These are phyloP conservation scores for Phaonia tiefii DNA, from an alignment of 2,888 invertebrate genomes.

Conservation along the genomic window DNA sequence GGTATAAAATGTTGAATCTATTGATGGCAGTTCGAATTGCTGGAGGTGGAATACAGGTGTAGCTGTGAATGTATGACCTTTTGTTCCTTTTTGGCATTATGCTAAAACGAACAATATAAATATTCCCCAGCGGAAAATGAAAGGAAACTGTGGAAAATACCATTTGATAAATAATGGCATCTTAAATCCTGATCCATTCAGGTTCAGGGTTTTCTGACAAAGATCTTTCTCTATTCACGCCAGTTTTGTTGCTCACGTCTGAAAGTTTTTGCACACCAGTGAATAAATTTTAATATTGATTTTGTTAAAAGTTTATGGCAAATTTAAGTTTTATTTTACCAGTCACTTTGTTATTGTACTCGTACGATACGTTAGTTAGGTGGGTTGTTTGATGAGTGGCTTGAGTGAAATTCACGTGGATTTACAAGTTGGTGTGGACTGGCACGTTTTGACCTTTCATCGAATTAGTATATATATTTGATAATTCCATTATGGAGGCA, in stretches of 20 bases:
- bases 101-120: slow-evolving; percentile 1
- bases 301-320: slow-evolving; percentile 17
- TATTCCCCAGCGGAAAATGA: slow-evolving; percentile 30
- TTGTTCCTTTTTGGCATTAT: neutral
- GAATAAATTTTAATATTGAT: slow-evolving; percentile 29
- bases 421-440: no score
- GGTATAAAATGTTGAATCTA: neutral
- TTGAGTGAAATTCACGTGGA: neutral
- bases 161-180: slow-evolving; percentile 29
- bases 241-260: slow-evolving; percentile 23
- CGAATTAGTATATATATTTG: no score
- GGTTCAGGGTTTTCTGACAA: neutral
- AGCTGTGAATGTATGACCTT: neutral
- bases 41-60: neutral
- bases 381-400: neutral
- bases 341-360: neutral
- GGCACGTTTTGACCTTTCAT: no score
- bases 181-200: slow-evolving; percentile 8
- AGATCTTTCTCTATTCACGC: neutral
- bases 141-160: slow-evolving; percentile 2
- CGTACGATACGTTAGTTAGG: neutral
- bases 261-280: neutral
- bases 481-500: no score
- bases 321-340: neutral
- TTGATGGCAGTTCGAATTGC: slow-evolving; percentile 2